Percentiles rank a stretch among this genome's conserved stretches.
These are phyloP conservation scores for Paraplagusia blochii DNA, from an alignment of 2,113 vertebrate genomes.

Conservation along the genomic window DNA sequence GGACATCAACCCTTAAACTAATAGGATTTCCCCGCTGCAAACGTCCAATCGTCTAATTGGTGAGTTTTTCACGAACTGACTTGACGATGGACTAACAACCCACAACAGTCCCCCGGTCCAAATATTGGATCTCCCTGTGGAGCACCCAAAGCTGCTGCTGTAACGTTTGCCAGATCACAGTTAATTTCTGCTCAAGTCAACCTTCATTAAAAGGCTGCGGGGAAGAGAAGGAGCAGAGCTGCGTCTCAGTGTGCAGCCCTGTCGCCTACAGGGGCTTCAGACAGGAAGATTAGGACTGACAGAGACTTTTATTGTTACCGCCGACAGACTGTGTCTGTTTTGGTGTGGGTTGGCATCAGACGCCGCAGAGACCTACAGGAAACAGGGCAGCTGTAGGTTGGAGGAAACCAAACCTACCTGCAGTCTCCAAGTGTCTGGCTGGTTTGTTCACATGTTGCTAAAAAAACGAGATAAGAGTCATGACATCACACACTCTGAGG, in stretches of 20 bases:
- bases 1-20: not conserved
- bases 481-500: too few relatives aligned
- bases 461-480: too few relatives aligned
- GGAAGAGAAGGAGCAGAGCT: slow-evolving; percentile 69
- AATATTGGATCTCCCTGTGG: slow-evolving; percentile 54
- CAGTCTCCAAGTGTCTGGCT: not conserved
- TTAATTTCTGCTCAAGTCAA: slow-evolving; percentile 68
- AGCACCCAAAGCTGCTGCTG: slow-evolving; percentile 37
- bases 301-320: slow-evolving; percentile 55
- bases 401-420: not conserved
- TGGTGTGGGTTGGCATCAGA: slow-evolving; percentile 18
- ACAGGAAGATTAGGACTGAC: slow-evolving; percentile 65
- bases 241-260: slow-evolving; percentile 56
- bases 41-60: slow-evolving; percentile 37
- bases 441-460: too few relatives aligned
- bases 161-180: slow-evolving; percentile 71
- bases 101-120: slow-evolving; percentile 34
- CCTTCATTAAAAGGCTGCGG: slow-evolving; percentile 60
- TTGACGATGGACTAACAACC: slow-evolving; percentile 24
- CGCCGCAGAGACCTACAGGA: slow-evolving; percentile 1
- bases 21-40: slow-evolving; percentile 20
- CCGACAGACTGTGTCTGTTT: slow-evolving; percentile 52
- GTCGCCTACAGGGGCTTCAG: slow-evolving; percentile 56
- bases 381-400: slow-evolving; percentile 7
- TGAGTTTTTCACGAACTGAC: slow-evolving; percentile 21